Percentiles rank a stretch among this genome's conserved stretches.
Conservation (phyloP, 92 coral and sea anemone species). For the Paramuricea clavata region DNA sequence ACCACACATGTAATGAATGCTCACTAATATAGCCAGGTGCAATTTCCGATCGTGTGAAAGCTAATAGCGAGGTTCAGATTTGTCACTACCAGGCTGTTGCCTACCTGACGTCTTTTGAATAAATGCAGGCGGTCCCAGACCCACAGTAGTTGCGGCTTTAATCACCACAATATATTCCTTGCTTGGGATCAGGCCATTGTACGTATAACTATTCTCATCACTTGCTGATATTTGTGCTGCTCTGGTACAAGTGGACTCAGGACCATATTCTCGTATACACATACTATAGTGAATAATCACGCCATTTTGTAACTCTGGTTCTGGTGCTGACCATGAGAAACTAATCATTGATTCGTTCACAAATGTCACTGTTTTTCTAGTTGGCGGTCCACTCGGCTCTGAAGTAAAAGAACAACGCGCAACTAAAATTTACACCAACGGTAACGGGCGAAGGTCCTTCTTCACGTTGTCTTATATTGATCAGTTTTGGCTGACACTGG, state of each 20-base stretch:
- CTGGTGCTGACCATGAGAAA: conserved; percentile 27
- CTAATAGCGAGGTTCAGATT: no score
- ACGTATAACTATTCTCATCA: background rate
- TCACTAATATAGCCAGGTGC: no score
- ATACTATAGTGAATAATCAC: conserved; percentile 17
- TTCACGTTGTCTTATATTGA: no score
- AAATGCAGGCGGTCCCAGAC: conserved; percentile 22
- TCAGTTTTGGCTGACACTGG: no score
- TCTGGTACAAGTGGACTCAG: background rate
- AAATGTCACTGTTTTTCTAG: background rate
- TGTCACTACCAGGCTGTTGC: background rate
- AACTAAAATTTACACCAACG: no score
- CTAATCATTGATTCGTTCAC: background rate
- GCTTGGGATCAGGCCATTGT: background rate
- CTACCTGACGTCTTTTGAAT: conserved; percentile 20
- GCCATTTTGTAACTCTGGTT: conserved; percentile 4
- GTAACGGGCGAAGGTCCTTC: no score
- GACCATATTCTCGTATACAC: conserved; percentile 34
- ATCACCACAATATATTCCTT: conserved; percentile 11
- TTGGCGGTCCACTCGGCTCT: conserved; percentile 41
- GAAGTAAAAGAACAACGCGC: background rate
- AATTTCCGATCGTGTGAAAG: background rate
- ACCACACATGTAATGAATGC: no score
- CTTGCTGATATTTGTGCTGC: background rate
- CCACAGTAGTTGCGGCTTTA: conserved; percentile 28